Conservation (phyloP, 2,797 vertebrate species). For the Sebastes baramenuke region DNA sequence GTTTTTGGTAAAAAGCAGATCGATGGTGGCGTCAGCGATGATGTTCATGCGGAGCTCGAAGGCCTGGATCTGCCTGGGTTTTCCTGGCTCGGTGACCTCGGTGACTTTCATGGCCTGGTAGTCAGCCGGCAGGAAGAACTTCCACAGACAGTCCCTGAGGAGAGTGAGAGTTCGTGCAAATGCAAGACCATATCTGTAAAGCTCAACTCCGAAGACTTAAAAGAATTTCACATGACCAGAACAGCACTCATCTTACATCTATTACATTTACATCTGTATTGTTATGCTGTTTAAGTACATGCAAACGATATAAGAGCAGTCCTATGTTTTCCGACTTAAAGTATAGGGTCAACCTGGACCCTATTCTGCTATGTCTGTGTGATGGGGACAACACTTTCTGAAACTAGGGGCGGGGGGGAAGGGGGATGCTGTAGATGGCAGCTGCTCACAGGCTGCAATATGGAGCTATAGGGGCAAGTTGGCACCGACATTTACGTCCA, state of each 20-base stretch:
- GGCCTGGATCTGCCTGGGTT: conserved; percentile 94
- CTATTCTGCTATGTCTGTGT: no score
- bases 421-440: no score
- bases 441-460: no score
- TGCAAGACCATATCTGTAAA: not conserved
- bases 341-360: no score
- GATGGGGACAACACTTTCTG: no score
- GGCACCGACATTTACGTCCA: no score
- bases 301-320: not conserved
- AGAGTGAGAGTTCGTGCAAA: not conserved
- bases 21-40: conserved; percentile 98
- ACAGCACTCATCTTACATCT: not conserved
- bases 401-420: no score
- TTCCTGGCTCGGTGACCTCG: conserved; percentile 90
- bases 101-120: conserved; percentile 95
- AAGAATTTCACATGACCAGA: not conserved
- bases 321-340: not conserved
- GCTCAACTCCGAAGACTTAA: not conserved
- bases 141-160: conserved; percentile 95
- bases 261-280: not conserved
- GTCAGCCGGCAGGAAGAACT: conserved; percentile 97
- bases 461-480: no score
- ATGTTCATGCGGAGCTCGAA: conserved; percentile 99
- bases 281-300: not conserved
- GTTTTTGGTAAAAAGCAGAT: conserved; percentile 98